Base-by-base conservation (phyloP, 2,113 vertebrate species). In the Podarcis raffonei region DNA sequence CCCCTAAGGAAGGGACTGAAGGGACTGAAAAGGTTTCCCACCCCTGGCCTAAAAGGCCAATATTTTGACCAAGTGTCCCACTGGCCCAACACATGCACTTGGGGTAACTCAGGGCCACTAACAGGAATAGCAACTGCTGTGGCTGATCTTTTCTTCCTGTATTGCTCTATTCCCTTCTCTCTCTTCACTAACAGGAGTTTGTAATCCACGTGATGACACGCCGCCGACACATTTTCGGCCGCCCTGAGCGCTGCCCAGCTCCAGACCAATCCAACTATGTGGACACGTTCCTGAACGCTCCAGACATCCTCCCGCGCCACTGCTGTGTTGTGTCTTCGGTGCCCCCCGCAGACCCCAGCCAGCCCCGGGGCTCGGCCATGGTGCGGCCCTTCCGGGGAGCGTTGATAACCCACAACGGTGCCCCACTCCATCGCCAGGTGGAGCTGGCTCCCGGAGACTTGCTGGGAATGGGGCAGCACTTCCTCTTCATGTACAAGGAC, bases 401-500 rank as follows among this genome's bases (percentile, higher is more conserved):
- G 2, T 96, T 95, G 2, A 98, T 98, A 89, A 98, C 97, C 76
- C 98, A 98, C 96, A 98, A 99, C 8, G 98, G 98, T 53, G 96
- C 94, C 62, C 96, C 97, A 2, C 93, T 98, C 42, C 97, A 98
- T 94, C 96, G 98, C 48, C 98, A 98, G 95, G 95, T 98, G 0
- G 96, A 97, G 91, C 94, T 99, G 39, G 97, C 96, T 83, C 97
- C 98, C 0, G 98, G 98, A 25, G 98, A 99, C 93, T 96, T 99
- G 92, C 96, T 99, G 81, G 98, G 98, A 83, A 96, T 99, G 72
- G 98, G 98, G 53, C 95, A 97, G 89, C 98, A 98, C 90, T 98
- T 98, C 93, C 95, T 99, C 35, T 98, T 99, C 96, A 96, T 99
- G 95, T 99, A 98, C 92, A 98, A 98, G 81, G 98, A 99, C 95